Conservation (phyloP, 2,797 vertebrate species). For the Hypotaenidia okinawae region DNA sequence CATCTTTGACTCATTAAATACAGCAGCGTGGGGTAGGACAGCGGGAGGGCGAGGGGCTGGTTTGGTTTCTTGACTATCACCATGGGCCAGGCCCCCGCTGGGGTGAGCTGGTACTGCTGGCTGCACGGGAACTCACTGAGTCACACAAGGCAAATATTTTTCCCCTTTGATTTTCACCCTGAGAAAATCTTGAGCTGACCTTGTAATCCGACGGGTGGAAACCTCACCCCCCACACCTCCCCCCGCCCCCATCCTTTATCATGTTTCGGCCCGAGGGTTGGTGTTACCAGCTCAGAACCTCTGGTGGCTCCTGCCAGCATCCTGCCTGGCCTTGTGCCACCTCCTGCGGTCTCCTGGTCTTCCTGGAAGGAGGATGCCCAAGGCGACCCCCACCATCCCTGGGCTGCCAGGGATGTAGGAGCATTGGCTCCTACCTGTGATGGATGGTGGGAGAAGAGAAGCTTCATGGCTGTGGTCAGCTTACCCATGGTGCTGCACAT, state of each 20-base stretch:
- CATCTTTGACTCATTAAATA: rapidly evolving
- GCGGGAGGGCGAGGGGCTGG: neutral
- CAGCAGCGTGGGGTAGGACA: rapidly evolving
- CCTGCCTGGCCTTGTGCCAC: neutral
- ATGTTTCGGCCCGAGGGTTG: neutral
- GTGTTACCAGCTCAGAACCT: slow-evolving; percentile 13
- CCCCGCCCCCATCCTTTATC: neutral
- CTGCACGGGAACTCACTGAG: slow-evolving; percentile 39
- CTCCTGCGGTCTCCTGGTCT: rapidly evolving
- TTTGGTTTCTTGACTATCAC: neutral
- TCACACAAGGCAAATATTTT: slow-evolving; percentile 59
- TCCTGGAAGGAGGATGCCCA: neutral
- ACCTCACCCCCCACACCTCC: neutral
- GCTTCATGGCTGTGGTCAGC: rapidly evolving
- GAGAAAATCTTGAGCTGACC: slow-evolving; percentile 41
- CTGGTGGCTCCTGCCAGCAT: slow-evolving; percentile 21
- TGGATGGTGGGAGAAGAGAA: neutral
- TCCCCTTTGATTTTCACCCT: slow-evolving; percentile 61
- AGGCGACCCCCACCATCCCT: neutral
- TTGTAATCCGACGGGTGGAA: slow-evolving; percentile 32
- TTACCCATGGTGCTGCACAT: neutral
- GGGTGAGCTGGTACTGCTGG: neutral
- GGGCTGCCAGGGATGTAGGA: neutral
- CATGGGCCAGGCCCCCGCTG: rapidly evolving
- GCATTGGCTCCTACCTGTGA: rapidly evolving